Evolutionary conservation across 2,113 vertebrate species (phyloP).

Genomic region (Chlorodrepanis virens): DNA sequence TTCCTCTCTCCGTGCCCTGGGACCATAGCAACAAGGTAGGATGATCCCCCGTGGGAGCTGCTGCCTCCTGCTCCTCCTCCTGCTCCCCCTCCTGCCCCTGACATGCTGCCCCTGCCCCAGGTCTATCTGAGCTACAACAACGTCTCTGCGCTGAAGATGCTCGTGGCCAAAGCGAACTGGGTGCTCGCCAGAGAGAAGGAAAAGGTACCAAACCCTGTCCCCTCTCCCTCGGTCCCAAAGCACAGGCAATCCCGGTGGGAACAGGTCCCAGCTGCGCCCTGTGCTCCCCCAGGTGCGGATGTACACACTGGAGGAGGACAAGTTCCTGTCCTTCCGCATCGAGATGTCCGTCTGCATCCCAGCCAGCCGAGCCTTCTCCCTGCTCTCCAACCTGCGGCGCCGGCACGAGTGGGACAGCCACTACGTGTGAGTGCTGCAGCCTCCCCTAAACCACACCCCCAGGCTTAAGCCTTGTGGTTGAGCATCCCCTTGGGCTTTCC

Average conservation of each 20-base stretch:
- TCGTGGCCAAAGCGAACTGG: constrained; percentile 88
- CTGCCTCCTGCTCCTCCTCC: not conserved
- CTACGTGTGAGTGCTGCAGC: constrained; percentile 80
- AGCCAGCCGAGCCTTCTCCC: constrained; percentile 78
- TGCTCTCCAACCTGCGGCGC: constrained; percentile 86
- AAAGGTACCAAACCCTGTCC: constrained; percentile 72
- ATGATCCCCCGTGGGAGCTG: fast-evolving
- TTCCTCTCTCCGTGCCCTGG: constrained; percentile 93
- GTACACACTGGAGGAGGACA: constrained; percentile 91
- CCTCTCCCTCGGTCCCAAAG: fast-evolving
- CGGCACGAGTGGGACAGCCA: constrained; percentile 89
- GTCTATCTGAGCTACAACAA: constrained; percentile 98
- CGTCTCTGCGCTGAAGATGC: constrained; percentile 89
- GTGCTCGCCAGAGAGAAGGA: constrained; percentile 83
- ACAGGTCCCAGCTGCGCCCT: fast-evolving
- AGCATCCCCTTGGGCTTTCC: not conserved
- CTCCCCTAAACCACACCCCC: not conserved
- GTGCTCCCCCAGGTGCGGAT: constrained; percentile 77
- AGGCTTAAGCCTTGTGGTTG: fast-evolving
- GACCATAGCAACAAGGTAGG: constrained; percentile 94
- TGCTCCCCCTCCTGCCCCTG: not conserved
- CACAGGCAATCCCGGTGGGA: fast-evolving
- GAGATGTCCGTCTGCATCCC: constrained; percentile 81
- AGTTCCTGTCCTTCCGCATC: constrained; percentile 87
- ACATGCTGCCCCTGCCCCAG: constrained; percentile 55